A percentile compares a stretch with the other conserved stretches of the same genome.
Conservation (phyloP, 2,888 invertebrate genomes). For the Drosophila kanekoi region DNA sequence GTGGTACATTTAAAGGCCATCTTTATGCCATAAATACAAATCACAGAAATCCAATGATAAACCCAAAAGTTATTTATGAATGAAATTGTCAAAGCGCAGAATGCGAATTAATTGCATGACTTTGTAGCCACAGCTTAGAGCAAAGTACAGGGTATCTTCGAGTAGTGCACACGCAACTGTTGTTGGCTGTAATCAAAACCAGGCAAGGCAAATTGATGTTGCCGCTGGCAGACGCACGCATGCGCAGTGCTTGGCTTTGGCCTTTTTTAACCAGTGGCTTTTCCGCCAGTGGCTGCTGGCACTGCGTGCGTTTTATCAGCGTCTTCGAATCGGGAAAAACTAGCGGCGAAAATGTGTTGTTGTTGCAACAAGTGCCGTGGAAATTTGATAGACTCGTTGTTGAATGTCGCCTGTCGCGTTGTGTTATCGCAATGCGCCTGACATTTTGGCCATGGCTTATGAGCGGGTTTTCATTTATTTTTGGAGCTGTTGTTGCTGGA, state of each 20-base stretch:
- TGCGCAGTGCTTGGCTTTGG: constrained; percentile 37
- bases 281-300: constrained; percentile 34
- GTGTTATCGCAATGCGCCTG: constrained; percentile 42
- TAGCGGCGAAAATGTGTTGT: constrained; percentile 42
- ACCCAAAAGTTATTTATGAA: too few relatives aligned
- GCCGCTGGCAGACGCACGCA: constrained; percentile 56
- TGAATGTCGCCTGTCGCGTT: constrained; percentile 29
- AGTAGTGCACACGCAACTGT: background rate
- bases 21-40: too few relatives aligned
- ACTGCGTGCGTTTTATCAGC: constrained; percentile 59
- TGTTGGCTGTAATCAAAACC: constrained; percentile 65
- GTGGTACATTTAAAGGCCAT: too few relatives aligned
- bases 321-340: constrained; percentile 50
- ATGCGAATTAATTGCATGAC: too few relatives aligned
- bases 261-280: constrained; percentile 28
- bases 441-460: constrained; percentile 57
- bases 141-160: background rate
- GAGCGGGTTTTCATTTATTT: constrained; percentile 27
- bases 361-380: constrained; percentile 61
- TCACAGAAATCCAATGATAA: too few relatives aligned
- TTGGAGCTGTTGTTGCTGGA: constrained; percentile 1
- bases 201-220: constrained; percentile 39
- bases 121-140: too few relatives aligned
- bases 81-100: too few relatives aligned
- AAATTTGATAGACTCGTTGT: constrained; percentile 74